Evolutionary conservation across 2,888 invertebrate genomes (phyloP).

Genomic region (Pristionchus entomophagus): DNA sequence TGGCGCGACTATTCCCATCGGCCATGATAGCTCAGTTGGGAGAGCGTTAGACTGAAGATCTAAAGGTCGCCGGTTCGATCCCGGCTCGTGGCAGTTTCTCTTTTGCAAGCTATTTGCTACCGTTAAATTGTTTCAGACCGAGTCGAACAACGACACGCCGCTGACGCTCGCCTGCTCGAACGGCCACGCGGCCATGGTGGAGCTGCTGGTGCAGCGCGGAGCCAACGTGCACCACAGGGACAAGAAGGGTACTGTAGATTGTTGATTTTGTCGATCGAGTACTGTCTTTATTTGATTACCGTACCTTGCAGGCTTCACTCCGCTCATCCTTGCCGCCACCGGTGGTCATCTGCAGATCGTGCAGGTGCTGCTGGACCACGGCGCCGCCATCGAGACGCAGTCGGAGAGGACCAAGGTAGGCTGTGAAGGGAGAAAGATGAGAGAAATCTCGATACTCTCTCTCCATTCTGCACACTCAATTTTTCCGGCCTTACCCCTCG

Average conservation of each 20-base stretch:
- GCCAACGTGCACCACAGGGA: conserved; percentile 98
- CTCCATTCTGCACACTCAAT: no score
- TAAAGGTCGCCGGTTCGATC: conserved; percentile 76
- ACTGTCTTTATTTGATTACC: background rate
- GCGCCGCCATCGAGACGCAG: conserved; percentile 98
- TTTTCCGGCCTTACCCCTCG: no score
- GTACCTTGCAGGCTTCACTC: conserved; percentile 86
- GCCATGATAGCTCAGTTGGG: conserved; percentile 75
- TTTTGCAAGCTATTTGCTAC: background rate
- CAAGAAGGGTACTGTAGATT: conserved; percentile 81
- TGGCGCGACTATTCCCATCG: background rate
- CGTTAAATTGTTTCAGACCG: conserved; percentile 88
- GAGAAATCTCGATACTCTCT: background rate
- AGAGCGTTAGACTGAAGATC: conserved; percentile 77
- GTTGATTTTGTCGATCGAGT: background rate
- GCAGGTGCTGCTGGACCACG: conserved; percentile 91
- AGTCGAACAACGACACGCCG: conserved; percentile 98
- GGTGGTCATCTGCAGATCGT: conserved; percentile 93
- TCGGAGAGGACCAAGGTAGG: conserved; percentile 94
- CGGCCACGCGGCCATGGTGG: conserved; percentile 95
- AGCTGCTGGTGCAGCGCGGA: conserved; percentile 90
- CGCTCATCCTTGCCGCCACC: conserved; percentile 95
- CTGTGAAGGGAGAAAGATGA: background rate
- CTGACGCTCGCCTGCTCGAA: conserved; percentile 88
- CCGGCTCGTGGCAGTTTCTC: conserved; percentile 70